phyloP scores from a whole-genome alignment of 2,888 invertebrate species.

The Aphodius sticticus region DNA sequence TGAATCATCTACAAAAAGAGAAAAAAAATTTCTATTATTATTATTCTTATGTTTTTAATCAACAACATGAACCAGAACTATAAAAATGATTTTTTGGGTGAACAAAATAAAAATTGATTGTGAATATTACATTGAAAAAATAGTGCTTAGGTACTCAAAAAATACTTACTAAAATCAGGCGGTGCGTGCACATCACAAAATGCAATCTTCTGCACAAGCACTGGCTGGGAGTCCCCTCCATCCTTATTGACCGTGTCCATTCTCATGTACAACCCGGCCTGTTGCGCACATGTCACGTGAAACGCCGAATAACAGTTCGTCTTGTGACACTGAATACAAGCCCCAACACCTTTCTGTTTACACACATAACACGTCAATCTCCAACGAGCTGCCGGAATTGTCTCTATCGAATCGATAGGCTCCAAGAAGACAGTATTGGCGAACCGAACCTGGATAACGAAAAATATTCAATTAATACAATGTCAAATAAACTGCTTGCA shows the following conservation, averaged over 20 bases:
- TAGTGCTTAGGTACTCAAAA: background rate
- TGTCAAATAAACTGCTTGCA: background rate
- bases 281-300: conserved; percentile 99
- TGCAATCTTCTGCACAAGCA: conserved; percentile 93
- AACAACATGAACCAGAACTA: background rate
- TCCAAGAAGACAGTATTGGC: conserved; percentile 98
- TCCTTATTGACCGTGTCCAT: conserved; percentile 89
- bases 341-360: conserved; percentile 90
- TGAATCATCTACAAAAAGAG: conserved; percentile 37
- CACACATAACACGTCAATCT: conserved; percentile 97
- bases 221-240: conserved; percentile 66
- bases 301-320: conserved; percentile 96
- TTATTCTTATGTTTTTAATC: background rate
- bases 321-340: conserved; percentile 98
- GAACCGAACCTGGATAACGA: conserved; percentile 69
- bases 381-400: conserved; percentile 95
- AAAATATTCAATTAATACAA: background rate
- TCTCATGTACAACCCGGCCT: conserved; percentile 93
- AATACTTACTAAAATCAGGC: conserved; percentile 57
- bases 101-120: too few relatives aligned
- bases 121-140: background rate
- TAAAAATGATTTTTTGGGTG: too few relatives aligned
- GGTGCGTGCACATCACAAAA: conserved; percentile 96
- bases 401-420: conserved; percentile 95
- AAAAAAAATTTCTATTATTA: background rate